These are phyloP conservation scores for Teleopsis dalmanni DNA, from an alignment of 1,140 invertebrate species.

Conservation along the genomic window DNA sequence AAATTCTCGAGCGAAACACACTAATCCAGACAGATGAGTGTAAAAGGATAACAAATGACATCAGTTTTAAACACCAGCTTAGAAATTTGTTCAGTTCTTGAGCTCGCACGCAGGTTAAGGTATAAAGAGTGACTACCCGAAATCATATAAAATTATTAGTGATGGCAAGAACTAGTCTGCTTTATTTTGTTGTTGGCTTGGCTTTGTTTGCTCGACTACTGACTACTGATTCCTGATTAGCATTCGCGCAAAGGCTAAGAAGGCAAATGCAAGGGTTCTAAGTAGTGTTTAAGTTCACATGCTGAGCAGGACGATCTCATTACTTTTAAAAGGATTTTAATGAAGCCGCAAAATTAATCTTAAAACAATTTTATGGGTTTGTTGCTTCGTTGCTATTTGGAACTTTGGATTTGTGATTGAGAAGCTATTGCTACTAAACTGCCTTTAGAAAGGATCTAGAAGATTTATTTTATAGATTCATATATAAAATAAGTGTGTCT, in stretches of 20 bases:
- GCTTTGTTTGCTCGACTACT: not conserved
- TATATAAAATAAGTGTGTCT: not conserved
- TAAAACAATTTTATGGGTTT: conserved; percentile 23
- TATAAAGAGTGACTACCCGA: no score
- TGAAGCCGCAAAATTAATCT: conserved; percentile 44
- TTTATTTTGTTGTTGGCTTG: conserved; percentile 1
- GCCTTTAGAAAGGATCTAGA: not conserved
- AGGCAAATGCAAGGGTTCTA: conserved; percentile 4
- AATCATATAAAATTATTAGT: no score
- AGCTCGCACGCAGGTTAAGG: no score
- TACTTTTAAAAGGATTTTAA: conserved; percentile 44
- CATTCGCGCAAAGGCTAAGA: conserved; percentile 4
- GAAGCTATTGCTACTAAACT: not conserved
- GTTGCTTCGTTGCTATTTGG: not conserved
- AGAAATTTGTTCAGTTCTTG: no score
- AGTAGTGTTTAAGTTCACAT: not conserved
- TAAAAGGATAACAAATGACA: conserved; percentile 8
- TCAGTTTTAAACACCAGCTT: not conserved
- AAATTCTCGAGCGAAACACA: not conserved
- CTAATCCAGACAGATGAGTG: not conserved
- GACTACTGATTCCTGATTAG: not conserved
- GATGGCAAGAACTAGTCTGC: no score
- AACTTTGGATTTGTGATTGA: not conserved
- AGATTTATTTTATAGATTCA: not conserved
- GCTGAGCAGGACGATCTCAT: conserved; percentile 21